Evolutionary conservation across 2,797 vertebrate genomes (phyloP).

Genomic region (Xenopus petersii): DNA sequence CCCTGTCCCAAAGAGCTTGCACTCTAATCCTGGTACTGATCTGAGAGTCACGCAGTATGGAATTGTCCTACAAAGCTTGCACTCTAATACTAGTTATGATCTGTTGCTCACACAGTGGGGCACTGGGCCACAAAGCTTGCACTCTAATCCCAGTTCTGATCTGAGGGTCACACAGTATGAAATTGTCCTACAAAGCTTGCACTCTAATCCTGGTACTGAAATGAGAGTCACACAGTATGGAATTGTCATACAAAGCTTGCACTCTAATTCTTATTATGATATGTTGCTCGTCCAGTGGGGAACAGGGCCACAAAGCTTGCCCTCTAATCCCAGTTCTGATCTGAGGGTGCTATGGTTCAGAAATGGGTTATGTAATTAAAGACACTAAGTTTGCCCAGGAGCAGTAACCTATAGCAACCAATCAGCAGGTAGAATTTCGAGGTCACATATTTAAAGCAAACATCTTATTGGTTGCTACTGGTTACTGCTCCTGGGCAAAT

Average conservation of each 20-base stretch:
- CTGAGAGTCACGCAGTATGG: not conserved
- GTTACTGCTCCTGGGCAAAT: too few relatives aligned
- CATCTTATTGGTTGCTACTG: too few relatives aligned
- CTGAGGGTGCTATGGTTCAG: too few relatives aligned
- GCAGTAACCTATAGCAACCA: too few relatives aligned
- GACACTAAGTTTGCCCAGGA: too few relatives aligned
- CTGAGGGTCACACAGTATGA: too few relatives aligned
- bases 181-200: not conserved
- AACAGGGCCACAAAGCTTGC: constrained; percentile 7
- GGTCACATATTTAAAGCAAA: too few relatives aligned
- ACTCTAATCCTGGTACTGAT: not conserved
- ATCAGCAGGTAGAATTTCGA: too few relatives aligned
- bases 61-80: not conserved
- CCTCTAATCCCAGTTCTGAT: not conserved
- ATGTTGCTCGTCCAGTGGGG: too few relatives aligned
- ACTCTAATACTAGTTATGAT: not conserved
- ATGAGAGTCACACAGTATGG: not conserved
- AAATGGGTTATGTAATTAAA: too few relatives aligned
- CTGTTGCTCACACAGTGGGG: not conserved
- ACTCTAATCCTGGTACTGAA: not conserved
- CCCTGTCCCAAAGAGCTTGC: not conserved
- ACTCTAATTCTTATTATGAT: not conserved
- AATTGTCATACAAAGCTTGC: not conserved
- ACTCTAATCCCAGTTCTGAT: not conserved
- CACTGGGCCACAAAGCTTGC: not conserved